These are phyloP conservation scores for Calliphora vomitoria DNA, from an alignment of 2,888 invertebrate species.

Conservation along the genomic window DNA sequence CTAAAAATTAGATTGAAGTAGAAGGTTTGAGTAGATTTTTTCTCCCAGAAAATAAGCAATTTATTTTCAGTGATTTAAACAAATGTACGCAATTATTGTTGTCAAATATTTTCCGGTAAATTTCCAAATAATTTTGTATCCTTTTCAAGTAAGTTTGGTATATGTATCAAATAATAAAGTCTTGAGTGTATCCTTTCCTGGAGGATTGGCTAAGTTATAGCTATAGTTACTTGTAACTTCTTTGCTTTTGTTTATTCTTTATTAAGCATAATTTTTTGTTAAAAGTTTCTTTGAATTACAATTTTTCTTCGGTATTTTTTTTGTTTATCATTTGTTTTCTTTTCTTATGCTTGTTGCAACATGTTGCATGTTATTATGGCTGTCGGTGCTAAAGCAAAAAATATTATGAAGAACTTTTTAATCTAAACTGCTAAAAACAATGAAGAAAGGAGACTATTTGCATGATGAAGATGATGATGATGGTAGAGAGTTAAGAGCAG, in stretches of 20 bases:
- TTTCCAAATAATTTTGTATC: conserved; percentile 4
- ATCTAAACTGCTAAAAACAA: conserved; percentile 64
- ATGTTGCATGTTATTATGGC: conserved; percentile 60
- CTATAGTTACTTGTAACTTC: no score
- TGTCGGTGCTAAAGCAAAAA: not conserved
- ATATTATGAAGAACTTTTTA: conserved; percentile 58
- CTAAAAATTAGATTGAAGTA: no score
- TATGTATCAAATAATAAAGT: no score
- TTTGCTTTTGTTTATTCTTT: no score
- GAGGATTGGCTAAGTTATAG: no score
- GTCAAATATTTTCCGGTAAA: conserved; percentile 38
- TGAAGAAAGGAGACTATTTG: conserved; percentile 36
- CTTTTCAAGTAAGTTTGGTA: no score
- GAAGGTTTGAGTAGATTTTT: not conserved
- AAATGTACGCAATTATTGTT: conserved; percentile 26
- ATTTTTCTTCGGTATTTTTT: conserved; percentile 10
- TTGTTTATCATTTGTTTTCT: not conserved
- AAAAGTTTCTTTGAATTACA: conserved; percentile 1
- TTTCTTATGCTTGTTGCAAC: conserved; percentile 40
- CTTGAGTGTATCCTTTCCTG: no score
- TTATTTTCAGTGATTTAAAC: conserved; percentile 12
- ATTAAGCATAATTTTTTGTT: no score
- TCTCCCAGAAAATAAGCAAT: conserved; percentile 7
- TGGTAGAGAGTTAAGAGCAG: conserved; percentile 25
- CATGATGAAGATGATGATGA: conserved; percentile 30